Conservation (phyloP, 2,113 vertebrate species). For the Octodon degus region DNA sequence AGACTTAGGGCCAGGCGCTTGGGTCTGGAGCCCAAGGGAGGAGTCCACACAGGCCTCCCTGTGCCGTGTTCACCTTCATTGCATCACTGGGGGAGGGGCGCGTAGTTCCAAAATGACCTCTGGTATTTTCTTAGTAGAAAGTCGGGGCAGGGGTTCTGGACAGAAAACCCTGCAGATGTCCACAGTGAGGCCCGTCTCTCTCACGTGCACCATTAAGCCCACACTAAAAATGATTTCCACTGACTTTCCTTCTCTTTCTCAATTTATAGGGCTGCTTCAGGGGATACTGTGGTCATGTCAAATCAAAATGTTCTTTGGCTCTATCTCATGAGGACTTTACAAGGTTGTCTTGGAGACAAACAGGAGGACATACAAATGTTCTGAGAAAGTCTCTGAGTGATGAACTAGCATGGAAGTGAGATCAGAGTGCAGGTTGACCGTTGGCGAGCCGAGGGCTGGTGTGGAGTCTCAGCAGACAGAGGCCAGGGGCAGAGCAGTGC, state of each 20-base stretch:
- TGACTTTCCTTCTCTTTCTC: neutral
- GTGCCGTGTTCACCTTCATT: neutral
- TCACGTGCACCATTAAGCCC: neutral
- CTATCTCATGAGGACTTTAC: neutral
- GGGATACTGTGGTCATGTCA: neutral
- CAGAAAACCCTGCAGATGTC: neutral
- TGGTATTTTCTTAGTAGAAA: neutral
- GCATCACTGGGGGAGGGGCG: neutral
- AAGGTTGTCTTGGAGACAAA: neutral
- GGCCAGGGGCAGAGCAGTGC: neutral
- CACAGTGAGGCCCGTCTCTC: neutral
- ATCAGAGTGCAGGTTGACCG: neutral
- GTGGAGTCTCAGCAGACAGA: neutral
- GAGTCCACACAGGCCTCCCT: neutral
- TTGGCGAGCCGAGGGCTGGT: neutral
- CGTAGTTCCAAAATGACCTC: neutral
- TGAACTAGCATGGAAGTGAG: conserved; percentile 26
- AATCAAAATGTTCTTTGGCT: neutral
- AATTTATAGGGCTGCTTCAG: neutral
- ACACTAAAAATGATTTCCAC: neutral
- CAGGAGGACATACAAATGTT: neutral
- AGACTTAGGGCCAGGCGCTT: neutral
- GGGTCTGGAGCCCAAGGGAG: neutral
- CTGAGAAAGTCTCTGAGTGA: neutral
- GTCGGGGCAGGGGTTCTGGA: neutral